Evolutionary conservation across 2,797 vertebrate species (phyloP), one percentile per base, ranked within the genome.

Genomic region (Champsocephalus gunnari): DNA sequence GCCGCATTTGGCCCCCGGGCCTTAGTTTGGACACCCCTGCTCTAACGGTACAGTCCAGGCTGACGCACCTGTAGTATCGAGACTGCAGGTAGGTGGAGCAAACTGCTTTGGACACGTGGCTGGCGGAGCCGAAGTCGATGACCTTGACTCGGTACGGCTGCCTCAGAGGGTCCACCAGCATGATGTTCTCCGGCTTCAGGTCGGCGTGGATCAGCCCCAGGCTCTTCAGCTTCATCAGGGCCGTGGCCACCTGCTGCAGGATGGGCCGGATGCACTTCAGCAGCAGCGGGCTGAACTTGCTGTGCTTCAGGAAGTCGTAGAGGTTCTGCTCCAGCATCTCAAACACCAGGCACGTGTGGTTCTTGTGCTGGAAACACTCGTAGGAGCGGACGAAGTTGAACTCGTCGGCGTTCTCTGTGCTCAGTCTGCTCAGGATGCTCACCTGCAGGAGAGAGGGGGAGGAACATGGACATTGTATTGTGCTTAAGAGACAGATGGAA

Each of bases 271-370:
- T 99, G 75, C 97, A 98, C 65, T 99, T 99, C 76, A 99, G 96
- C 89, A 97, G 96, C 93, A 99, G 94, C 0, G 98, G 98, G 74
- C 98, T 99, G 92, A 99, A 99, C 89, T 99, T 99, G 92, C 98
- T 99, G 95, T 99, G 98, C 94, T 99, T 99, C 62, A 99, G 88
- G 89, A 99, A 99, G 93, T 99, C 98, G 3, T 99, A 99, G 1
- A 99, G 95, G 93, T 99, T 99, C 95, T 99, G 98, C 90, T 99
- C 98, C 89, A 99, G 94, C 98, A 99, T 99, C 95, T 99, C 98
- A 43, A 99, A 99, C 91, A 99, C 98, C 90, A 99, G 97, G 93
- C 98, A 99, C 78, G 98, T 99, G 88, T 99, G 98, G 94, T 97
- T 99, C 96, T 99, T 99, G 95, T 99, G 98, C 93, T 99, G 98